These are phyloP conservation scores for Drosophila mojavensis DNA, from an alignment of 1,140 invertebrate species.

Conservation along the genomic window DNA sequence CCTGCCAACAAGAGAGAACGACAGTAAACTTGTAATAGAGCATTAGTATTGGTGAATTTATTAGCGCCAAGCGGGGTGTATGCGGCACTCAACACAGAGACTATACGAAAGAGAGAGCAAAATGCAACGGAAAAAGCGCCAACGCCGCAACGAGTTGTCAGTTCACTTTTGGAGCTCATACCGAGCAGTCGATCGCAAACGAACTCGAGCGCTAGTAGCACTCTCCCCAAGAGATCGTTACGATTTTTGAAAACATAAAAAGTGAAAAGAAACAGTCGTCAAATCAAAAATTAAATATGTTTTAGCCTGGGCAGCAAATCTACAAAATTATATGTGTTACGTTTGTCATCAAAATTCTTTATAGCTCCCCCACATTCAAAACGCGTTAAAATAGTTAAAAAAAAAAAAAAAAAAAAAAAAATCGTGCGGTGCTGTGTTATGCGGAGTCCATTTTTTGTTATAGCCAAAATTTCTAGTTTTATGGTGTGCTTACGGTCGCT, in stretches of 20 bases:
- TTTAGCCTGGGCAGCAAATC: conserved; percentile 45
- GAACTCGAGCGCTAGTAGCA: background rate
- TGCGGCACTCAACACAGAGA: conserved; percentile 13
- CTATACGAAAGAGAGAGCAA: conserved; percentile 38
- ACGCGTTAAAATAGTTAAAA: conserved; percentile 9
- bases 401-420: conserved; percentile 10
- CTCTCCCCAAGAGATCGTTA: conserved; percentile 32
- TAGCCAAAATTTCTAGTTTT: conserved; percentile 36
- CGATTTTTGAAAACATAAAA: conserved; percentile 42
- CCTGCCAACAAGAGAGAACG: conserved; percentile 18
- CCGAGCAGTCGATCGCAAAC: conserved; percentile 29
- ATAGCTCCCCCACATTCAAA: conserved; percentile 13
- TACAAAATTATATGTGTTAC: conserved; percentile 36
- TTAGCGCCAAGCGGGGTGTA: conserved; percentile 27
- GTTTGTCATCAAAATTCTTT: conserved; percentile 50
- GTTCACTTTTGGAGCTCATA: conserved; percentile 45
- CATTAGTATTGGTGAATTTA: conserved; percentile 25
- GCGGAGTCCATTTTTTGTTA: conserved; percentile 44
- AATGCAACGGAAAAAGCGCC: conserved; percentile 56
- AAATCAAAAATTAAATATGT: conserved; percentile 54
- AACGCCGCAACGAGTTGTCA: conserved; percentile 48
- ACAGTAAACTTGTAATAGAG: conserved; percentile 3
- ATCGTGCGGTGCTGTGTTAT: conserved; percentile 56
- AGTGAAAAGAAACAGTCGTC: background rate
- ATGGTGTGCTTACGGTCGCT: conserved; percentile 59